Evolutionary conservation across 2,113 vertebrate genomes (phyloP).

Genomic region (Callorhinus ursinus): DNA sequence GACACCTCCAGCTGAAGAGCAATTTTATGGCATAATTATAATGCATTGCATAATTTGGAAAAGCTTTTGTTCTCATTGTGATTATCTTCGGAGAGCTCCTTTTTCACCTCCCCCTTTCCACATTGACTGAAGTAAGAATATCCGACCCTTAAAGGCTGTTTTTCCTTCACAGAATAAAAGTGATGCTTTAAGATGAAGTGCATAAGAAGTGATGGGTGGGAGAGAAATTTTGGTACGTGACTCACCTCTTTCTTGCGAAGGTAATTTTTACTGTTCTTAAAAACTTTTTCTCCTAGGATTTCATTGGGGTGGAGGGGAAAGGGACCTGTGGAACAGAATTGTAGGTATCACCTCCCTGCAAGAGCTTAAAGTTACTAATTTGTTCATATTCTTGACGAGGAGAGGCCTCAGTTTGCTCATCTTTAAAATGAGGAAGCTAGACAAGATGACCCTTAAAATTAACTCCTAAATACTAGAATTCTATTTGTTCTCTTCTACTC

Average conservation of each 20-base stretch:
- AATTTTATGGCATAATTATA: conserved; percentile 86
- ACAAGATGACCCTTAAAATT: background rate
- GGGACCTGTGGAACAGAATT: background rate
- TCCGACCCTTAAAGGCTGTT: conserved; percentile 60
- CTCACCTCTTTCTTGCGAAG: conserved; percentile 71
- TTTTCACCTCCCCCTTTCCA: conserved; percentile 80
- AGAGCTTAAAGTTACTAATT: background rate
- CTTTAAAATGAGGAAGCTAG: background rate
- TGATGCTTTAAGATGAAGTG: conserved; percentile 40
- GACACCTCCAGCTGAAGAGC: conserved; percentile 84
- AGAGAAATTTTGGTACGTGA: conserved; percentile 65
- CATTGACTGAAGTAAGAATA: conserved; percentile 73
- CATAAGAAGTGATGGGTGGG: conserved; percentile 57
- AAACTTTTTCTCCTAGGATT: conserved; percentile 50
- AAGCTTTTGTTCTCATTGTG: conserved; percentile 85
- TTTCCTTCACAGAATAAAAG: conserved; percentile 71
- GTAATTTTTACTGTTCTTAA: conserved; percentile 46
- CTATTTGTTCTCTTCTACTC: background rate
- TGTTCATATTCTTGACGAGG: background rate
- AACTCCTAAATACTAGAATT: background rate
- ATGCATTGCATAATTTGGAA: conserved; percentile 83
- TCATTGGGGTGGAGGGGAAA: background rate
- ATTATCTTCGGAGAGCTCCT: conserved; percentile 77
- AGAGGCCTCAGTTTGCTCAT: background rate
- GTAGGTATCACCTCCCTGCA: background rate